Conservation (phyloP, 2,797 vertebrate genomes). For the Poeciliopsis gracilis region DNA sequence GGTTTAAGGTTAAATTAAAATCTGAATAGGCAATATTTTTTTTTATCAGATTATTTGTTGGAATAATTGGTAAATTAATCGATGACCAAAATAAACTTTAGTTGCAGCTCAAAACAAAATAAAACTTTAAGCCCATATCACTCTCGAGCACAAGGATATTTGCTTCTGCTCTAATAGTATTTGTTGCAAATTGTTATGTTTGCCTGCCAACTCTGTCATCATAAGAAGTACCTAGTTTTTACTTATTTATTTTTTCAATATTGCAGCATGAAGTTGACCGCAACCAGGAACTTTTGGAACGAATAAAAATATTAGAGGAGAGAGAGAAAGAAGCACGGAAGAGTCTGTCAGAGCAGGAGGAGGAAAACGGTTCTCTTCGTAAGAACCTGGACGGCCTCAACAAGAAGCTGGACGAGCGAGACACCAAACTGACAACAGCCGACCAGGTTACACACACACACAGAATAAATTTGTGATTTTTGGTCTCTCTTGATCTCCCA, state of each 20-base stretch:
- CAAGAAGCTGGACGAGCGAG: slow-evolving; percentile 88
- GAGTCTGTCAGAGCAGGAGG: slow-evolving; percentile 83
- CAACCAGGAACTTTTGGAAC: slow-evolving; percentile 87
- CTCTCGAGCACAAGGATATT: not conserved
- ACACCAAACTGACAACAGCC: slow-evolving; percentile 79
- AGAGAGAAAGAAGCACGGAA: slow-evolving; percentile 80
- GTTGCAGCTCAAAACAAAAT: too few species aligned
- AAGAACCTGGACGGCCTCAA: slow-evolving; percentile 83
- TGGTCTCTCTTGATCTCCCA: slow-evolving; percentile 6
- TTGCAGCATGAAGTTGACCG: slow-evolving; percentile 87
- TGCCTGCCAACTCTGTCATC: not conserved
- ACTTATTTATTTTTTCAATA: not conserved
- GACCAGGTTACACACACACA: slow-evolving; percentile 80
- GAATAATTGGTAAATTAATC: too few species aligned
- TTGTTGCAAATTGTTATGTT: not conserved
- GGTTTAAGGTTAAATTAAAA: too few species aligned
- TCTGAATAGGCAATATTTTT: too few species aligned
- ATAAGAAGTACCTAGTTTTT: not conserved
- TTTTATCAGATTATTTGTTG: too few species aligned
- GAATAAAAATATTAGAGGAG: slow-evolving; percentile 88
- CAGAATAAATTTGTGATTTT: not conserved
- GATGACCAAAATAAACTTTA: too few species aligned
- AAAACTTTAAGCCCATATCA: too few species aligned
- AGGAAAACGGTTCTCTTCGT: slow-evolving; percentile 79
- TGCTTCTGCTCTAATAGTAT: not conserved